Evolutionary conservation across 2,888 invertebrate species (phyloP).

Genomic region (Omphaloscelis lunosa): DNA sequence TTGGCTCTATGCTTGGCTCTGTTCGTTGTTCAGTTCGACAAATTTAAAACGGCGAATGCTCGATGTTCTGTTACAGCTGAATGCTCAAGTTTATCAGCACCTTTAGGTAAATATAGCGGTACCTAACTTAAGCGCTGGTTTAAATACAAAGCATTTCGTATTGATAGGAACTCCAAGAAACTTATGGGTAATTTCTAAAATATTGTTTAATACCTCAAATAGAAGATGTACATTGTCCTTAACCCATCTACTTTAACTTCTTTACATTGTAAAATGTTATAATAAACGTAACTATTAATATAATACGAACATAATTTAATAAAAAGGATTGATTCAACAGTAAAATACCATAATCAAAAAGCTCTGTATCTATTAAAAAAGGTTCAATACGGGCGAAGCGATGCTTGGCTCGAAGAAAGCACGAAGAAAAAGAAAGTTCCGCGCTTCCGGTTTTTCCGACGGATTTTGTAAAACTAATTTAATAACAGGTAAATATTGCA

Average conservation of each 20-base stretch:
- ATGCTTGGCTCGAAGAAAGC: conserved; percentile 45
- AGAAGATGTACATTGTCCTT: not conserved
- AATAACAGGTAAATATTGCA: not conserved
- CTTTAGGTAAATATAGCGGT: not conserved
- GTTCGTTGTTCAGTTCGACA: no score
- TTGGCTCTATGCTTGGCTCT: no score
- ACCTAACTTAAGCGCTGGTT: no score
- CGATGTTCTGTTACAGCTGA: no score
- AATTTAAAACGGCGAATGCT: no score
- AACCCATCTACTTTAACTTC: not conserved
- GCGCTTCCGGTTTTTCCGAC: conserved; percentile 56
- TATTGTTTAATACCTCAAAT: not conserved
- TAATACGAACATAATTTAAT: not conserved
- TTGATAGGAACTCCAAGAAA: not conserved
- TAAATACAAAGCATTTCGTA: not conserved
- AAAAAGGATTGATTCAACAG: conserved; percentile 1
- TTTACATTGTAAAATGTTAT: not conserved
- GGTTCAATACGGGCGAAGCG: conserved; percentile 21
- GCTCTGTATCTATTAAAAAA: conserved; percentile 27
- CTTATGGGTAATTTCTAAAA: not conserved
- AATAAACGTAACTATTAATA: not conserved
- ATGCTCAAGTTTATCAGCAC: no score
- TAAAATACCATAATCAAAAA: conserved; percentile 18
- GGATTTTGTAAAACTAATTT: conserved; percentile 15
- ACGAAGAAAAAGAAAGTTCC: conserved; percentile 60